Evolutionary conservation across 2,888 invertebrate species (phyloP), one percentile per base, ranked within the genome.

Genomic region (Bombylius major): DNA sequence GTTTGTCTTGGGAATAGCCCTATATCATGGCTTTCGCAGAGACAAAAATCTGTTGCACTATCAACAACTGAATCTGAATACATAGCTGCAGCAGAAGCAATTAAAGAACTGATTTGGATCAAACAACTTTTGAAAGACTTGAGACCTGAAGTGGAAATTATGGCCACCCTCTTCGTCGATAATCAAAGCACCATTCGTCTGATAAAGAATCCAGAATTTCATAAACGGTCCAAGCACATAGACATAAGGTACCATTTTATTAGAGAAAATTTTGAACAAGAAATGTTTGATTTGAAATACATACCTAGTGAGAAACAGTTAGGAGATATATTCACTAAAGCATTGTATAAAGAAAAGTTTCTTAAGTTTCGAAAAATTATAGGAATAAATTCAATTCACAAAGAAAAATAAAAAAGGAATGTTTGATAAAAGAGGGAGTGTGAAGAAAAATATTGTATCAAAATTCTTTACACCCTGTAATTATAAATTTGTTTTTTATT

Each of bases 61-160:
- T 65, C 62, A 5, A 63, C 63, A 1, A 62, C 61, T 5, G 64
- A 65, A 51, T 59, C 64, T 9, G 65, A 65, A 53, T 61, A 60
- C 53, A 55, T 65, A 5, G 63, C 64, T 8, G 62, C 62, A 13
- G 50, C 59, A 23, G 50, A 61, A 46, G 59, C 61, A 11, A 53
- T 58, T 11, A 60, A 62, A 50, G 63, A 64, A 56, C 42, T 64
- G 32, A 47, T 57, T 32, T 59, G 57, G 55, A 44, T 57, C n/a
- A 51, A 56, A 13, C 45, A 45, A n/a, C 31, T 56, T 9, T 9
- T 39, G 11, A 39, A 9, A 39, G 39, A 39, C 7, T 39, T 39
- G 4, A 39, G 8, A 39, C 3, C 2, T 7, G 11, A 39, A 9
- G 11, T 9, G 11, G 39, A 39, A 9, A 7, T 39, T 7, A 1